These are phyloP conservation scores for Melanotaenia maccullochi DNA, from an alignment of 2,797 vertebrate genomes.

Conservation along the genomic window DNA sequence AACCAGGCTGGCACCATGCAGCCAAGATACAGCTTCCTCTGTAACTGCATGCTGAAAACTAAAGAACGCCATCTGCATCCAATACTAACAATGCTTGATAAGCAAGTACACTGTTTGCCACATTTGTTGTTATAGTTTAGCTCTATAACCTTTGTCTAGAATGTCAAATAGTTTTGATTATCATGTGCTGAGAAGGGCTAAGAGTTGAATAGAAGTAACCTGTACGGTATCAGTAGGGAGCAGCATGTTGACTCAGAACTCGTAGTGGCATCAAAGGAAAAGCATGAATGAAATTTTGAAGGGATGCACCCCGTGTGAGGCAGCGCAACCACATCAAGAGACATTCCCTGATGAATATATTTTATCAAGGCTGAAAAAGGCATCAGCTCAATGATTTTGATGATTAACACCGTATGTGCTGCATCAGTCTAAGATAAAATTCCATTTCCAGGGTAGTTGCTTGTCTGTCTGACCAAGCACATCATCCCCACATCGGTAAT, in stretches of 20 bases:
- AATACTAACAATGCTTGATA: neutral
- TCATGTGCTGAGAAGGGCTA: neutral
- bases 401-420: slow-evolving; percentile 52
- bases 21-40: slow-evolving; percentile 5
- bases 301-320: slow-evolving; percentile 9
- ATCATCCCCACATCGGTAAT: slow-evolving; percentile 67
- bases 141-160: neutral
- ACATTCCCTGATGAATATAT: slow-evolving; percentile 42
- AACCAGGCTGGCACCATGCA: slow-evolving; percentile 18
- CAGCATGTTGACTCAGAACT: neutral
- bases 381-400: slow-evolving; percentile 54
- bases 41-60: slow-evolving; percentile 5
- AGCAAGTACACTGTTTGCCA: neutral
- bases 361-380: slow-evolving; percentile 49
- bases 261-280: slow-evolving; percentile 3
- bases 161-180: neutral
- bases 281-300: slow-evolving; percentile 16
- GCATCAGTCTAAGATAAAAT: slow-evolving; percentile 61
- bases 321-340: slow-evolving; percentile 20
- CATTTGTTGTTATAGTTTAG: neutral
- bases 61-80: neutral
- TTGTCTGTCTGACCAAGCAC: slow-evolving; percentile 67
- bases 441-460: slow-evolving; percentile 51
- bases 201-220: slow-evolving; percentile 1
- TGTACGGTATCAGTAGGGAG: neutral